phyloP scores from a whole-genome alignment of 2,113 vertebrate species.

The Prolemur simus region DNA sequence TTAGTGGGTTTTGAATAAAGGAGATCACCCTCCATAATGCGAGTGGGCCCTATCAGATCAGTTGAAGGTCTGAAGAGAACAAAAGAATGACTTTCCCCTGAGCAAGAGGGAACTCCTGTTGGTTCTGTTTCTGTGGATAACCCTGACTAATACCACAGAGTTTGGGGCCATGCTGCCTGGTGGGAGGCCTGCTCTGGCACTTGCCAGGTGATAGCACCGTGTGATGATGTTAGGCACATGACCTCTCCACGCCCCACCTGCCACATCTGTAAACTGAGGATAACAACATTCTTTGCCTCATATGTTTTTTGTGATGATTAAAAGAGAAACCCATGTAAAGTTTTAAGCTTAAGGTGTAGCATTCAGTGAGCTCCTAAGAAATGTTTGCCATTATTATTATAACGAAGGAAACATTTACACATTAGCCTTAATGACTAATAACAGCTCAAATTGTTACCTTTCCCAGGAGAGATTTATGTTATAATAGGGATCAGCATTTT shows the following conservation, averaged over 20 bases:
- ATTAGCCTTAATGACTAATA: constrained; percentile 57
- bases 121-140: background rate
- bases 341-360: background rate
- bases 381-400: constrained; percentile 51
- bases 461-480: constrained; percentile 56
- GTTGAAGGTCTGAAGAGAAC: background rate
- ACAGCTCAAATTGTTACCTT: constrained; percentile 50
- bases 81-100: background rate
- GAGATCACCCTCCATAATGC: background rate
- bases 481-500: constrained; percentile 57
- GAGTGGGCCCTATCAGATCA: background rate
- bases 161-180: background rate
- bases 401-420: constrained; percentile 53
- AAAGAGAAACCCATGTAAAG: background rate
- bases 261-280: background rate
- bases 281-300: background rate
- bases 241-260: background rate
- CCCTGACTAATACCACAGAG: background rate
- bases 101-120: background rate
- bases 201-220: background rate
- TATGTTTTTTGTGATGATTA: background rate
- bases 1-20: background rate
- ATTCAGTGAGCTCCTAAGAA: constrained; percentile 13
- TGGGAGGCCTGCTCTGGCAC: background rate
- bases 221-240: background rate